These are phyloP conservation scores for Pantherophis guttatus DNA, from an alignment of 2,113 vertebrate genomes.

Conservation along the genomic window DNA sequence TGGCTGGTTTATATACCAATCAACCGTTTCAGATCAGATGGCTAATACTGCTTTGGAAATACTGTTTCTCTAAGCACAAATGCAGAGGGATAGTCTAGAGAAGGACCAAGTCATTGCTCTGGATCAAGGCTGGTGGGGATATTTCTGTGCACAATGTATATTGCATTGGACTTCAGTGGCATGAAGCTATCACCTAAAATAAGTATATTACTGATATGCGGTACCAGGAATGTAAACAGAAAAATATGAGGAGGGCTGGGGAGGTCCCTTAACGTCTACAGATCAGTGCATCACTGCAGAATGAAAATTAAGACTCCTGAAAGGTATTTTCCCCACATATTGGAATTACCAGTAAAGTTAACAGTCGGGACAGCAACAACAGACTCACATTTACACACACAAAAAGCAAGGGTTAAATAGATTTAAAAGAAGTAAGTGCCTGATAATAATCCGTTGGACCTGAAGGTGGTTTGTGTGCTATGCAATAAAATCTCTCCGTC, in stretches of 20 bases:
- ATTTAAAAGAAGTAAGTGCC: neutral
- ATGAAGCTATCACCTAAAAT: conserved; percentile 11
- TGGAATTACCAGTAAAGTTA: neutral
- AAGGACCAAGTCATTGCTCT: neutral
- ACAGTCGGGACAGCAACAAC: neutral
- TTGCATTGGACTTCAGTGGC: conserved; percentile 22
- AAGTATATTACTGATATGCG: conserved; percentile 47
- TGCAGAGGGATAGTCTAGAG: neutral
- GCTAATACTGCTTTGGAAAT: neutral
- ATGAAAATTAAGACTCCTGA: neutral
- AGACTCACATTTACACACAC: neutral
- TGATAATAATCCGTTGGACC: neutral
- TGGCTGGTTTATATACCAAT: neutral
- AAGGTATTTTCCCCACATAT: neutral
- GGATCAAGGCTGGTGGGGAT: neutral
- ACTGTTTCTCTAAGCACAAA: neutral
- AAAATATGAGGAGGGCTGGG: conserved; percentile 30
- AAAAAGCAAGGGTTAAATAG: neutral
- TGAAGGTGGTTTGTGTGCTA: neutral
- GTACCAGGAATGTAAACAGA: conserved; percentile 54
- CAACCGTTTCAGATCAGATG: neutral
- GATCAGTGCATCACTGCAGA: neutral
- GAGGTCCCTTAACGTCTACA: neutral
- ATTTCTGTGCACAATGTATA: neutral
- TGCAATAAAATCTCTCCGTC: neutral